A percentile compares a stretch with the other conserved stretches of the same genome.
Evolutionary conservation across 2,888 invertebrate species (phyloP).

Genomic region (Eupithecia vulgata): DNA sequence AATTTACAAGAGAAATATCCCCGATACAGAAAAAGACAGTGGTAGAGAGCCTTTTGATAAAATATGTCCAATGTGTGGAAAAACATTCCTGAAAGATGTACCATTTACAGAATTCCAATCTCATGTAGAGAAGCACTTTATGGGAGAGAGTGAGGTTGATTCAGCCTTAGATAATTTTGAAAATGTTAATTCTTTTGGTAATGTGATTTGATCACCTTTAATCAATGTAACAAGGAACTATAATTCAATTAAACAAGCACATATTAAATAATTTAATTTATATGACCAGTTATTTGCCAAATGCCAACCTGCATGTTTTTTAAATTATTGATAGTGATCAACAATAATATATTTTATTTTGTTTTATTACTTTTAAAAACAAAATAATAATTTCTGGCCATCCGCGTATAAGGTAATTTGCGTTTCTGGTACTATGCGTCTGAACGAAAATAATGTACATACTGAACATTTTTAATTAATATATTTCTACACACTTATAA

Average conservation of each 20-base stretch:
- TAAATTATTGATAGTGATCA: not conserved
- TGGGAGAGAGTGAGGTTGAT: constrained; percentile 82
- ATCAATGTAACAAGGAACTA: not conserved
- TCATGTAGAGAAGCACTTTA: constrained; percentile 91
- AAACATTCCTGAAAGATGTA: constrained; percentile 83
- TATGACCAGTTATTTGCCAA: not conserved
- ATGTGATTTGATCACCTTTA: constrained; percentile 52
- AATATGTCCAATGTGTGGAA: constrained; percentile 91
- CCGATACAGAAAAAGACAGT: constrained; percentile 53
- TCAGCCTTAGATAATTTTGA: constrained; percentile 83
- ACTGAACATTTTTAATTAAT: not conserved
- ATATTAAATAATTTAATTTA: not conserved
- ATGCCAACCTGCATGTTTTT: not conserved
- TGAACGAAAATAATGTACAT: too few relatives aligned
- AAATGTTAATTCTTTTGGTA: constrained; percentile 75
- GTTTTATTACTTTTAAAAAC: not conserved
- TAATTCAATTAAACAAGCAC: not conserved
- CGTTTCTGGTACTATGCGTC: too few relatives aligned
- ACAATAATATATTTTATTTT: too few relatives aligned
- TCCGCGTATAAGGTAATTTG: too few relatives aligned
- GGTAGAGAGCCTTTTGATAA: constrained; percentile 71
- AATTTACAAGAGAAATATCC: constrained; percentile 59
- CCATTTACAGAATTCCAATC: constrained; percentile 87
- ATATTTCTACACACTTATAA: not conserved
- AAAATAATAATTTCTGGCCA: too few relatives aligned